Evolutionary conservation across 2,113 vertebrate genomes (phyloP), one percentile per base, ranked within the genome.

Genomic region (Isichthys henryi): DNA sequence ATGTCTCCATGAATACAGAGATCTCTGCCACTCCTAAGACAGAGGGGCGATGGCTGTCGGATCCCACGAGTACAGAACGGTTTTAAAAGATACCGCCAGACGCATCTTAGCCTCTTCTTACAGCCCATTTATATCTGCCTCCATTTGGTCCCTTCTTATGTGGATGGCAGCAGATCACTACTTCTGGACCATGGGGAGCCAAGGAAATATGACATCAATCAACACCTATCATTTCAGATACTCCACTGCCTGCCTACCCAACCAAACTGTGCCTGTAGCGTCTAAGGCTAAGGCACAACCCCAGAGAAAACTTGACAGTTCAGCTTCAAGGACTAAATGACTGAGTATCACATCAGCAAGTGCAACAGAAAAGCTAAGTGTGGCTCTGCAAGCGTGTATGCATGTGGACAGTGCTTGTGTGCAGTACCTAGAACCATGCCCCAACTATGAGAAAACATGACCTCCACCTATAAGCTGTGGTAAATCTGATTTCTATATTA

Each of bases 171-270:
- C 15, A 52, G 52, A 88, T n/a, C 53, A 53, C 83, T 27, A 48
- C 82, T 77, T 11, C 66, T 48, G 90, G 90, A 88, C 88, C 92
- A 77, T 56, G 90, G 88, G 91, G 92, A 90, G 87, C 91, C 93
- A 89, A 90, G 93, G 94, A 95, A 94, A 95, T 92, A 92, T 91
- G 94, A 95, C 94, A 93, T 94, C 92, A 52, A 95, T 94, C 93
- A 92, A 74, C 91, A 92, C 94, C 93, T 94, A 95, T 93, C 92
- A 92, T 93, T 92, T 91, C 45, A 91, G 92, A 95, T 95, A 93
- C 94, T 93, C 93, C 95, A 93, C 93, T 91, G 92, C 91, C 91
- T 21, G 84, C 89, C 86, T 21, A 50, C 90, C 84, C 90, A 89
- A 10, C 87, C 89, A 46, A 50, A 49, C 23, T 46, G 82, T 8